A percentile compares a stretch with the other conserved stretches of the same genome.
Evolutionary conservation across 2,888 invertebrate genomes (phyloP).

Genomic region (Drosophila birchii): DNA sequence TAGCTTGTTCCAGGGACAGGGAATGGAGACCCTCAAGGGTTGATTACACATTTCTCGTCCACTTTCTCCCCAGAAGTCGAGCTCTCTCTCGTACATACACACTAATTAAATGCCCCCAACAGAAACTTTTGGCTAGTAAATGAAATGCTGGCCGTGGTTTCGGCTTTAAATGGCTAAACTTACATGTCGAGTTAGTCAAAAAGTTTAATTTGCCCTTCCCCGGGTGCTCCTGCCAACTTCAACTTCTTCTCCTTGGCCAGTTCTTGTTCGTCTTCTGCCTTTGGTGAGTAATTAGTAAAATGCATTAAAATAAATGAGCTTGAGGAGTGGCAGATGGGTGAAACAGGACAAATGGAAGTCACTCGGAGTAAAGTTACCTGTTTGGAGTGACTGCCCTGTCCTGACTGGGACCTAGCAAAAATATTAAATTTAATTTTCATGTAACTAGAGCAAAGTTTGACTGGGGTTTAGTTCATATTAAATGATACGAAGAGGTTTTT

Average conservation of each 20-base stretch:
- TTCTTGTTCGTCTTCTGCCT: conserved; percentile 22
- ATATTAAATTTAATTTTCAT: conserved; percentile 17
- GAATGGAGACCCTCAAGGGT: conserved; percentile 49
- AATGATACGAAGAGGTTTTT: background rate
- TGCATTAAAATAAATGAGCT: conserved; percentile 74
- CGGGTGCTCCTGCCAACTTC: conserved; percentile 21
- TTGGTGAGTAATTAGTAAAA: conserved; percentile 70
- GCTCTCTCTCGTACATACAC: conserved; percentile 18
- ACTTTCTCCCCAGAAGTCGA: conserved; percentile 23
- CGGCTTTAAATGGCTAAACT: conserved; percentile 69
- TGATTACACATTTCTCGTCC: conserved; percentile 38
- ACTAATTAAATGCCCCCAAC: conserved; percentile 62
- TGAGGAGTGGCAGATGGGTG: conserved; percentile 7
- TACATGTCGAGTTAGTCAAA: conserved; percentile 63
- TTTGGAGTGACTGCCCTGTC: conserved; percentile 18
- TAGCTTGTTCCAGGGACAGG: background rate
- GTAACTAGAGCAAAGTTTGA: background rate
- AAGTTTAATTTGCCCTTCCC: conserved; percentile 65
- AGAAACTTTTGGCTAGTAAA: conserved; percentile 56
- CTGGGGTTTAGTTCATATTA: background rate
- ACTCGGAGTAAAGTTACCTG: conserved; percentile 28
- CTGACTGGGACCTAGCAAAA: background rate
- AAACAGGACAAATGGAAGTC: conserved; percentile 18
- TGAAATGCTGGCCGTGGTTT: conserved; percentile 61
- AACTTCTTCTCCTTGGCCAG: conserved; percentile 45